phyloP scores from a whole-genome alignment of 2,888 invertebrate genomes.

The Drosophila planitibia region DNA sequence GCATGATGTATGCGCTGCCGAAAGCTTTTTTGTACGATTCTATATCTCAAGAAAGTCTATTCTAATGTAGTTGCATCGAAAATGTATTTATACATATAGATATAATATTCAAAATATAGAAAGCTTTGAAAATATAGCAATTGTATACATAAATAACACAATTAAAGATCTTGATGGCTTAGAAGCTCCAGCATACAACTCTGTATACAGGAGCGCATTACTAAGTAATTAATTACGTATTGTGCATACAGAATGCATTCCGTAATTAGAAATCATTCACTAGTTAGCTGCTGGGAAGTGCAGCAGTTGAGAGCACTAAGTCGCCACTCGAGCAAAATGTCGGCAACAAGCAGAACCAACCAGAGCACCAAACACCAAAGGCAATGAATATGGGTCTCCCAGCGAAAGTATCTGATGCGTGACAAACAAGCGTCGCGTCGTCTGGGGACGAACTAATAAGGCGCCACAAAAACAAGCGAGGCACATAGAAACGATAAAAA shows the following conservation, averaged over 20 bases:
- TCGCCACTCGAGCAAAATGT: conserved; percentile 22
- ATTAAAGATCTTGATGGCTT: background rate
- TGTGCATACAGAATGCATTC: background rate
- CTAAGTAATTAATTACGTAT: background rate
- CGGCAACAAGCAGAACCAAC: conserved; percentile 15
- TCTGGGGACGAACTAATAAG: conserved; percentile 63
- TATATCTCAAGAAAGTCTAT: background rate
- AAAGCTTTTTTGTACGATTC: background rate
- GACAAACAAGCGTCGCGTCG: conserved; percentile 42
- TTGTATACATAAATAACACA: background rate
- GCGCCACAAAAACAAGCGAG: conserved; percentile 56
- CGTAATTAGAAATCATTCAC: background rate
- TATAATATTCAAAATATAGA: background rate
- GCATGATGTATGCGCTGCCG: background rate
- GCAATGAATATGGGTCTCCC: background rate
- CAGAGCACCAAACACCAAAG: background rate
- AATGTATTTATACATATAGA: background rate
- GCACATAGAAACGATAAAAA: conserved; percentile 19
- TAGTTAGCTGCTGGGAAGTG: conserved; percentile 27
- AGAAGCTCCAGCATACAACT: background rate
- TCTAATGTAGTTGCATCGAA: background rate
- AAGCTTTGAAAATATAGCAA: background rate
- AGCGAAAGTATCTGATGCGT: conserved; percentile 40
- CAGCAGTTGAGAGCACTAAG: conserved; percentile 44
- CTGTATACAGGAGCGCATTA: background rate